Conservation (phyloP, 2,113 vertebrate genomes). For the Caloenas nicobarica region DNA sequence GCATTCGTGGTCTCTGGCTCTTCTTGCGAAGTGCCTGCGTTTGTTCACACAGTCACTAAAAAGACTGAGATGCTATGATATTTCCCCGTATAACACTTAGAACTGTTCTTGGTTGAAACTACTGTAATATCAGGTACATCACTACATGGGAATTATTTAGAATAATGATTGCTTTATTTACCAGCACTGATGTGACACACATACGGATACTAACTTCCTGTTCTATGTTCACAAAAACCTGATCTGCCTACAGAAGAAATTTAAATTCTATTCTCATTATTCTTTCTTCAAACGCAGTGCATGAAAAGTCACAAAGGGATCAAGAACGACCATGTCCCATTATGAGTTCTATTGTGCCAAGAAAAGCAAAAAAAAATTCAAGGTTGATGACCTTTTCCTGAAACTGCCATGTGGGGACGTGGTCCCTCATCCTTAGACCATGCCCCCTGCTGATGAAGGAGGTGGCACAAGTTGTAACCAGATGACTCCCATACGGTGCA, state of each 20-base stretch:
- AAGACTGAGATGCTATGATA: not conserved
- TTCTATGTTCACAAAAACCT: not conserved
- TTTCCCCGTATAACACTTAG: not conserved
- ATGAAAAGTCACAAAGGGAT: not conserved
- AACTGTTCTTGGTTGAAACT: not conserved
- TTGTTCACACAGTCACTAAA: not conserved
- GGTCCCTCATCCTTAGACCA: not conserved
- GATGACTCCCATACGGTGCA: not conserved
- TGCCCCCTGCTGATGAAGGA: too few species aligned
- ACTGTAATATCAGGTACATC: not conserved
- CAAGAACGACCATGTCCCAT: fast-evolving
- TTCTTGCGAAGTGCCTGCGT: too few species aligned
- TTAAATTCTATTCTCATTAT: not conserved
- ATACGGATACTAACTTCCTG: not conserved
- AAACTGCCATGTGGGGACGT: not conserved
- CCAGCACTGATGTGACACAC: not conserved
- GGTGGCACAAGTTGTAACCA: not conserved
- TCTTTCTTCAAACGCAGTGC: not conserved
- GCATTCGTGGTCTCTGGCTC: too few species aligned
- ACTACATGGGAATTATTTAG: not conserved
- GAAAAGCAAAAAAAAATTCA: not conserved
- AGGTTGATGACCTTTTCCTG: not conserved
- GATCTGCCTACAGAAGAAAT: not conserved
- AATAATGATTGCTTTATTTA: not conserved
- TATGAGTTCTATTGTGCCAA: not conserved